Percentiles rank a stretch among this genome's conserved stretches.
These are phyloP conservation scores for Drosophila glabriapex DNA, from an alignment of 2,888 invertebrate species.

Conservation along the genomic window DNA sequence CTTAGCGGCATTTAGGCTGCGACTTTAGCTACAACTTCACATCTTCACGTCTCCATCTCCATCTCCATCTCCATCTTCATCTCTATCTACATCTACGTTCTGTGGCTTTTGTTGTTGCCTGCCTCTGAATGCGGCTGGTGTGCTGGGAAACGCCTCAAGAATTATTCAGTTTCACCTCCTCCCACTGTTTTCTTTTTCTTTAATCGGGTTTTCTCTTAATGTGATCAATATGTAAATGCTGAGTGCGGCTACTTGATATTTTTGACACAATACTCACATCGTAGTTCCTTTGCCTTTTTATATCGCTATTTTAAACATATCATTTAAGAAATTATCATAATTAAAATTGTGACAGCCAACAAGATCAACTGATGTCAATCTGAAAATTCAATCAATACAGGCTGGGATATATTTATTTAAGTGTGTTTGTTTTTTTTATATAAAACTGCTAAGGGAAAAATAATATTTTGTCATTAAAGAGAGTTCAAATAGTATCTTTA, in stretches of 20 bases:
- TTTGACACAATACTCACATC: conserved; percentile 35
- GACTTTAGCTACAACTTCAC: conserved; percentile 45
- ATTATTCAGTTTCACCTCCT: conserved; percentile 8
- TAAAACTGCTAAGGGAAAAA: too few relatives aligned
- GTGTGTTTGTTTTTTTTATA: neutral
- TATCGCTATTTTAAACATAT: conserved; percentile 22
- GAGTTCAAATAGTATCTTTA: neutral
- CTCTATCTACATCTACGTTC: conserved; percentile 9
- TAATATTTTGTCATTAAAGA: neutral
- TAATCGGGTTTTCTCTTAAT: conserved; percentile 47
- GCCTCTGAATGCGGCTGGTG: conserved; percentile 24
- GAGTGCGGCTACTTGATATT: conserved; percentile 54
- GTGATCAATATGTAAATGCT: conserved; percentile 63
- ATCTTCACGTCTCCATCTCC: conserved; percentile 22
- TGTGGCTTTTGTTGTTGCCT: conserved; percentile 55
- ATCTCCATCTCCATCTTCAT: conserved; percentile 19
- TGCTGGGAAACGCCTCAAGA: conserved; percentile 56
- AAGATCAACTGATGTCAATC: neutral
- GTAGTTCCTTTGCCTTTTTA: conserved; percentile 5
- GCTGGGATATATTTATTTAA: neutral
- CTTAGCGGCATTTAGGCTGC: conserved; percentile 75
- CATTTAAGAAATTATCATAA: conserved; percentile 27
- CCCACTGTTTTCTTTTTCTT: neutral
- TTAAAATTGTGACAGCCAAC: conserved; percentile 1
- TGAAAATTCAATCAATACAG: neutral